Base-by-base conservation (phyloP, 2,888 invertebrate genomes). In the Ganaspis brasiliensis region DNA sequence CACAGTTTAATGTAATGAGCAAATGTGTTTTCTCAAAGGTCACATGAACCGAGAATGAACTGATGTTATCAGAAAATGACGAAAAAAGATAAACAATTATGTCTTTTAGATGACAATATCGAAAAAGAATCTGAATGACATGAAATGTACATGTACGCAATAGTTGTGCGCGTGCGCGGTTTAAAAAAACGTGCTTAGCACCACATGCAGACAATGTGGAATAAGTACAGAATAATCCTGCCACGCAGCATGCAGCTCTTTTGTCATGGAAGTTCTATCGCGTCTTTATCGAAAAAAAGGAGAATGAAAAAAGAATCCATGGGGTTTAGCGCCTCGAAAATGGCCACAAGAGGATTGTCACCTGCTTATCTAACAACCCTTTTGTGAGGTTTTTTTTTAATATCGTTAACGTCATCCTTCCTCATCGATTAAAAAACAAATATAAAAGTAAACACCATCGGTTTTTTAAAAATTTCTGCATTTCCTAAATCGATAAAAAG, bases 271-370 rank as follows among this genome's bases (percentile, higher is more conserved):
- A 79, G 80, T 83, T 83, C 80, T 78, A 79, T 80, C 80, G 79
- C 75, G 61, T 76, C 83, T 79, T 78, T 79, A 80, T 78, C 75
- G 57, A 70, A 71, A 63, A 52, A 40, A 61, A 61, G 55, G 19
- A 57, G 45, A 78, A 70, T 77, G 45, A 73, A 57, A 80, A 78
- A 59, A 78, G 78, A 78, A 82, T 75, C 80, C 79, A 79, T 78
- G 75, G 77, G 78, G 82, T 83, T 84, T 84, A 83, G 82, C 86
- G 87, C 87, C 86, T 87, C 83, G 84, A 85, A 87, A 87, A 88
- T 83, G 85, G 81, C 90, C 89, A 86, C 90, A 89, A 90, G 88
- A 88, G 88, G 89, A 90, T 90, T 88, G 88, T 88, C 90, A 90
- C 89, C 89, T 90, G 90, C 89, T 90, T 87, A 88, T 88, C 88